Base-by-base conservation (phyloP, 2,797 vertebrate genomes). In the Helicolenus hilgendorfi region DNA sequence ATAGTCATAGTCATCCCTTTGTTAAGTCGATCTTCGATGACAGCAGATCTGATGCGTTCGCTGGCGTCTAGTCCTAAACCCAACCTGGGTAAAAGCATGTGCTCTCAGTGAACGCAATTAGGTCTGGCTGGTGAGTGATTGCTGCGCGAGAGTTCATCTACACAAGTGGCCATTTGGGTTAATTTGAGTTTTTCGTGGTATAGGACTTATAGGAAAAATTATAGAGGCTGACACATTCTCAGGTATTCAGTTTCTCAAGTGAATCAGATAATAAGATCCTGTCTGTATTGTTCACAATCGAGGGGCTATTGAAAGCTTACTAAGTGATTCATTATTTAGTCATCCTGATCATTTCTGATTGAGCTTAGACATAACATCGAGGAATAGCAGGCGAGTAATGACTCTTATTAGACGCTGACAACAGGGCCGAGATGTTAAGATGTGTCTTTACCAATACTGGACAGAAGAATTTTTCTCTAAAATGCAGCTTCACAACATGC, bases 241-340 rank as follows among this genome's bases (percentile, higher is more conserved):
- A 69, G 84, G 84, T 89, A 81, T 87, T 96, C 87, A 91, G 83
- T 75, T 87, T 87, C 53, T 87, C 64, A 81, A 91, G 74, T 93
- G 91, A 95, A 89, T 94, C 85, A 84, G 90, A 93, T 87, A 94
- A 94, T 94, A 72, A 88, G 72, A 84, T 91, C 88, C 78, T 86
- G 77, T 83, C 83, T 15, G 53, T 67, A 3, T 71, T 64, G 88
- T 83, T 91, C 78, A 84, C 90, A 78, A 80, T 87, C 24, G 27
- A 68, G 55, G 45, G 64, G 60, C 79, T 59, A 83, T 74, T 65
- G 60, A 77, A 84, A 79, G 68, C 41, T 1, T 69, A 38, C 82
- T 88, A 92, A 92, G 82, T 89, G 92, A 95, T 86, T 94, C 81
- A 89, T 89, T 84, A 71, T 86, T 86, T 74, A 84, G 79, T 92